Evolutionary conservation across 2,113 vertebrate genomes (phyloP).

Genomic region (Neogobius melanostomus): DNA sequence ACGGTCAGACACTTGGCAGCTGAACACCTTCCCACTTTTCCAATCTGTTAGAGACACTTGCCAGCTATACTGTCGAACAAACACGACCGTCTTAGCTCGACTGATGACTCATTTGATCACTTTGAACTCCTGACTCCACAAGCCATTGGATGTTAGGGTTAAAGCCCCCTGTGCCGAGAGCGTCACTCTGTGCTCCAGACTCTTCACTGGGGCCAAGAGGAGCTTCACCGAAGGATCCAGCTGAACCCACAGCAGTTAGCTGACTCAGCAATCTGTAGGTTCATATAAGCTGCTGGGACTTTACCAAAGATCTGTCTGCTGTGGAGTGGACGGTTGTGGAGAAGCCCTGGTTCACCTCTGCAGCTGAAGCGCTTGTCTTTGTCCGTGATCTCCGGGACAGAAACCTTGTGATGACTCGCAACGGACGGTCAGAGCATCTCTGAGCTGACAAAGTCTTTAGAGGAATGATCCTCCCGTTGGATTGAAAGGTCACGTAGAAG

Average conservation of each 20-base stretch:
- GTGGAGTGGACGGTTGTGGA: not conserved
- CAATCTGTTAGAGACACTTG: constrained; percentile 46
- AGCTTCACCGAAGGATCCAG: constrained; percentile 57
- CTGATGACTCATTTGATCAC: not conserved
- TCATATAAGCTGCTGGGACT: not conserved
- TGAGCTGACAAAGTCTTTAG: constrained; percentile 29
- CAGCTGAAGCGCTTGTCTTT: not conserved
- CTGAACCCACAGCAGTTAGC: constrained; percentile 32
- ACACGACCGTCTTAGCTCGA: constrained; percentile 42
- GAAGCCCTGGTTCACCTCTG: constrained; percentile 1
- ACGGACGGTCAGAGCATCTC: constrained; percentile 19
- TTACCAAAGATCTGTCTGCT: constrained; percentile 6
- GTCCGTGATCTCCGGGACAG: constrained; percentile 14
- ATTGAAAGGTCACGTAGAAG: constrained; percentile 51
- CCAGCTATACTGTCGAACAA: constrained; percentile 58
- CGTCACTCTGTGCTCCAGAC: constrained; percentile 35
- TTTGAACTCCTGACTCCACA: not conserved
- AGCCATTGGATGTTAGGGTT: constrained; percentile 68
- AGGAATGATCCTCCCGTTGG: not conserved
- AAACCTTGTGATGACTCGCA: constrained; percentile 35
- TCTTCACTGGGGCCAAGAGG: constrained; percentile 25
- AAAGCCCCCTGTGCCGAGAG: constrained; percentile 60
- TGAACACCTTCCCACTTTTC: constrained; percentile 48
- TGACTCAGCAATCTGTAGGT: not conserved
- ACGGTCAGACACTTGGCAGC: constrained; percentile 63